Evolutionary conservation across 2,113 vertebrate species (phyloP).

Genomic region (Brachyistius frenatus): DNA sequence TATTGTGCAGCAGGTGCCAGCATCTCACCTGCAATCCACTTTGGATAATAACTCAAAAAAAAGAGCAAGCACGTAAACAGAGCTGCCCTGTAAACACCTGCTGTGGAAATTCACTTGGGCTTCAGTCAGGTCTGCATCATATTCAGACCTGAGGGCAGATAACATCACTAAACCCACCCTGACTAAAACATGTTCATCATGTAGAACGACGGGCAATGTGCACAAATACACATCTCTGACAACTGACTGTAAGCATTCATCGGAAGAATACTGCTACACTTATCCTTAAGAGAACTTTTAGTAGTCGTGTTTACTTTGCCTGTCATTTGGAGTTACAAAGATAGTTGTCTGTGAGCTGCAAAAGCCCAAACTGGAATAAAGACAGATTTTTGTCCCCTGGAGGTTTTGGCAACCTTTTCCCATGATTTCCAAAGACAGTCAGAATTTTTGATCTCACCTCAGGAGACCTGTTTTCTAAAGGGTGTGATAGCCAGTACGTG

Average conservation of each 20-base stretch:
- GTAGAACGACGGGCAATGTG: not conserved
- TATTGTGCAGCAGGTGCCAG: conserved; percentile 32
- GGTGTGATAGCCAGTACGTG: not conserved
- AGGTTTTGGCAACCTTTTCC: conserved; percentile 1
- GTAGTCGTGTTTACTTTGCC: not conserved
- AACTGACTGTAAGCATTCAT: not conserved
- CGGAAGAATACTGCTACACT: not conserved
- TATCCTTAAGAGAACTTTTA: not conserved
- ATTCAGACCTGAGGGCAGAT: conserved; percentile 22
- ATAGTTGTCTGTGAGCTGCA: not conserved
- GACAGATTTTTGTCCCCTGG: not conserved
- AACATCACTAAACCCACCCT: not conserved
- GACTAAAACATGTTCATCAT: conserved; percentile 27
- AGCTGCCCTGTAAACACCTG: conserved; percentile 39
- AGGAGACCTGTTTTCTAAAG: conserved; percentile 12
- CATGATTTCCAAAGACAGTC: conserved; percentile 11
- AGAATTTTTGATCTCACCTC: conserved; percentile 18
- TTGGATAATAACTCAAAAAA: conserved; percentile 50
- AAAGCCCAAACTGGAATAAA: not conserved
- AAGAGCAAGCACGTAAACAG: conserved; percentile 31
- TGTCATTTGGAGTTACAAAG: not conserved
- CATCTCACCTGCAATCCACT: conserved; percentile 38
- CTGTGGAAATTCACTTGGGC: conserved; percentile 35
- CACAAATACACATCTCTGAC: not conserved
- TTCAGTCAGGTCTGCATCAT: conserved; percentile 19